phyloP scores from a whole-genome alignment of 2,888 invertebrate species.

The Morpho deidamia region DNA sequence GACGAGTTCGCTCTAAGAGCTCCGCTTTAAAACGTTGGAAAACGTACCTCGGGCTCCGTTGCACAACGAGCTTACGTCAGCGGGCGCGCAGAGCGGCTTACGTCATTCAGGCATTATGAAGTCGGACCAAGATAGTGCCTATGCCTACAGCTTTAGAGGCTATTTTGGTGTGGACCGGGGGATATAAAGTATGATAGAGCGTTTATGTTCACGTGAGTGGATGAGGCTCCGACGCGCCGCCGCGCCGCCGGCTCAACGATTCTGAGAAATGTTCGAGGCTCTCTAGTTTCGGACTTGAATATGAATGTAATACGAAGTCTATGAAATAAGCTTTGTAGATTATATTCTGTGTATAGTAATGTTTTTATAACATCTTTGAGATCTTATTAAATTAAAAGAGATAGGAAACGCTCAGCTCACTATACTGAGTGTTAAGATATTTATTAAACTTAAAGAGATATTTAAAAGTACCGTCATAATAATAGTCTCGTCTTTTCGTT shows the following conservation, averaged over 20 bases:
- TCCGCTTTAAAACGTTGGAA: constrained; percentile 69
- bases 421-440: too few relatives aligned
- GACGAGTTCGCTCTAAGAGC: constrained; percentile 68
- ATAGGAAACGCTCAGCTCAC: background rate
- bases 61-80: constrained; percentile 79
- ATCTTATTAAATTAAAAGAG: background rate
- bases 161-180: constrained; percentile 38
- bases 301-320: constrained; percentile 53
- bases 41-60: constrained; percentile 71
- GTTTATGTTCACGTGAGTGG: constrained; percentile 76
- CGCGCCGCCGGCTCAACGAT: constrained; percentile 69
- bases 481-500: too few relatives aligned
- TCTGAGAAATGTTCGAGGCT: constrained; percentile 71
- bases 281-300: constrained; percentile 73
- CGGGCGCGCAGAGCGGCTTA: constrained; percentile 71
- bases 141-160: constrained; percentile 41
- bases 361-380: constrained; percentile 2
- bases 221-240: constrained; percentile 73
- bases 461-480: too few relatives aligned
- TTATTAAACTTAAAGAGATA: too few relatives aligned
- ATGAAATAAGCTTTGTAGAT: constrained; percentile 24
- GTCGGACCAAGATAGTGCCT: constrained; percentile 56
- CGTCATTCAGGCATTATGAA: constrained; percentile 66
- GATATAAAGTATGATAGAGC: constrained; percentile 64
- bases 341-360: constrained; percentile 1